phyloP scores from a whole-genome alignment of 2,113 vertebrate genomes.

The Tympanuchus pallidicinctus region DNA sequence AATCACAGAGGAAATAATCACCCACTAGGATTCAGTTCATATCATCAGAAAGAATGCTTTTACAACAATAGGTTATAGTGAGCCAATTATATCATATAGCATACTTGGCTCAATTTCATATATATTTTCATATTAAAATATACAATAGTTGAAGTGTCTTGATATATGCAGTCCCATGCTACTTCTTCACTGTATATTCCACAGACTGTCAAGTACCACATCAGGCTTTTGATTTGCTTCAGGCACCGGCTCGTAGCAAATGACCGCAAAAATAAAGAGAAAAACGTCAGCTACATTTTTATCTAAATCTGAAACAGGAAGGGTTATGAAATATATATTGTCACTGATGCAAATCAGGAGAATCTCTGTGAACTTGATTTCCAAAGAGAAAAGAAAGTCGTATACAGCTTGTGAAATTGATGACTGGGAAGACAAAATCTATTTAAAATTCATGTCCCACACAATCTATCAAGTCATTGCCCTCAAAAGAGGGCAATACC shows the following conservation, averaged over 20 bases:
- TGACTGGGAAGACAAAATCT: neutral
- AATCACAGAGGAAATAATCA: constrained; percentile 39
- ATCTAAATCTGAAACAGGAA: neutral
- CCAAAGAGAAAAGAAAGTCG: neutral
- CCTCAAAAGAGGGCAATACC: neutral
- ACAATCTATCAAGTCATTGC: neutral
- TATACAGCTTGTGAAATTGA: neutral
- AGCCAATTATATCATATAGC: constrained; percentile 19
- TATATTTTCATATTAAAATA: constrained; percentile 32
- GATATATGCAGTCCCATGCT: neutral
- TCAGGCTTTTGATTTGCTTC: neutral
- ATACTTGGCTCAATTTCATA: constrained; percentile 31
- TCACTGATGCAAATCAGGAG: neutral
- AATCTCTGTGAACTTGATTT: neutral
- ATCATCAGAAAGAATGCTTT: constrained; percentile 18
- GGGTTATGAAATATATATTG: neutral
- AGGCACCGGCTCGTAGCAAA: neutral
- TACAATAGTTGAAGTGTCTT: neutral
- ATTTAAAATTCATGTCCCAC: neutral
- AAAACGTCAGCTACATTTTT: neutral
- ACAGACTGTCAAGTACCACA: neutral
- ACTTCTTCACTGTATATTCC: neutral
- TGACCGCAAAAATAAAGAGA: neutral
- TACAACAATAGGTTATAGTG: constrained; percentile 5
- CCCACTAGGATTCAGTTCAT: constrained; percentile 1